A percentile compares a stretch with the other conserved stretches of the same genome.
phyloP scores from a whole-genome alignment of 2,113 vertebrate genomes.

The Lates calcarifer region DNA sequence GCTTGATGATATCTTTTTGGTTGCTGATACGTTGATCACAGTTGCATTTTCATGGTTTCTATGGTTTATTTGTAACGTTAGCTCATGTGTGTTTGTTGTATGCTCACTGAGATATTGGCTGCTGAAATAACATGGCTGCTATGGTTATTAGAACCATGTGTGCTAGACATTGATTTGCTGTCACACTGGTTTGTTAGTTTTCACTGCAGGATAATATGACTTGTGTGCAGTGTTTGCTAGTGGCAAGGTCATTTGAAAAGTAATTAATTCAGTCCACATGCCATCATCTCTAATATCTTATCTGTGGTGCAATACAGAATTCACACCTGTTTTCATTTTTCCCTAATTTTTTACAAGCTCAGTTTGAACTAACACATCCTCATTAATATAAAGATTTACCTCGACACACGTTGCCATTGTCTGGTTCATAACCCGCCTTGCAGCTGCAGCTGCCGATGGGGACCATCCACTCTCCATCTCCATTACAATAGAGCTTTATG shows the following conservation, averaged over 20 bases:
- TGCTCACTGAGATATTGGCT: neutral
- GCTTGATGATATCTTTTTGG: neutral
- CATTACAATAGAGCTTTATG: constrained; percentile 98
- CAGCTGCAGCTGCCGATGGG: constrained; percentile 98
- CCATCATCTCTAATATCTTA: neutral
- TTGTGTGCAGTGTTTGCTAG: constrained; percentile 8
- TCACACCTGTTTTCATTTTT: constrained; percentile 16
- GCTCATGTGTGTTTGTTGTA: neutral
- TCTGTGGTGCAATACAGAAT: neutral
- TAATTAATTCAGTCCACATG: constrained; percentile 5
- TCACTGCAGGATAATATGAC: constrained; percentile 16
- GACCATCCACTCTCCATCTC: constrained; percentile 98
- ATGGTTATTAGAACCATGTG: constrained; percentile 15
- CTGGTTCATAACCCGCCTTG: constrained; percentile 94
- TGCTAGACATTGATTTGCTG: constrained; percentile 54
- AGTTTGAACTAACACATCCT: constrained; percentile 15
- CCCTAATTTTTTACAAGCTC: neutral
- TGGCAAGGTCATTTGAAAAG: constrained; percentile 21
- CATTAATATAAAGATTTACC: constrained; percentile 83
- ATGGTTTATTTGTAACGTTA: neutral
- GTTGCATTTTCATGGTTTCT: neutral
- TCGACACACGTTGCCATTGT: constrained; percentile 92
- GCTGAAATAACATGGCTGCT: constrained; percentile 10
- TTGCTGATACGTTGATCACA: neutral
- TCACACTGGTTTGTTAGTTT: constrained; percentile 21